Evolutionary conservation across 1,140 invertebrate species (phyloP).

Genomic region (Drosophila sp.): DNA sequence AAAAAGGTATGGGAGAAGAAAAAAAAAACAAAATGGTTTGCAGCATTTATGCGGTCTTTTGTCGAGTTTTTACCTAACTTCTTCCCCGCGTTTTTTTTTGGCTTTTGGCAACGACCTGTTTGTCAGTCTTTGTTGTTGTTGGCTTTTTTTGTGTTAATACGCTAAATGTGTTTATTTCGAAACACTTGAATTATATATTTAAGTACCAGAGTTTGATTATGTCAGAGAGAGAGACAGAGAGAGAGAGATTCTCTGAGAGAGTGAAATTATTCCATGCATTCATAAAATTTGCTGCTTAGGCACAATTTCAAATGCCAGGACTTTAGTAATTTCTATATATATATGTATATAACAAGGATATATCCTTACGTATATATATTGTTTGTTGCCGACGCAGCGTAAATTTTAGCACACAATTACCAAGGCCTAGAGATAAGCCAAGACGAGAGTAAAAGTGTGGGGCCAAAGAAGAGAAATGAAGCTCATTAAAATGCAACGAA

Average conservation of each 20-base stretch:
- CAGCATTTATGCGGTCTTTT: constrained; percentile 80
- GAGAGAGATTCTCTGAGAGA: not conserved
- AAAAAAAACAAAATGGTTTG: constrained; percentile 60
- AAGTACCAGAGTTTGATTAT: constrained; percentile 52
- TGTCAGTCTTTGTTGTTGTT: constrained; percentile 6
- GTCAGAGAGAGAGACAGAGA: constrained; percentile 26
- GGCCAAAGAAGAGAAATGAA: constrained; percentile 54
- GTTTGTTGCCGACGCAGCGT: constrained; percentile 52
- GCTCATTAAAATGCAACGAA: constrained; percentile 81
- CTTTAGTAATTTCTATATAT: constrained; percentile 29
- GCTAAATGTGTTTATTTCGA: constrained; percentile 61
- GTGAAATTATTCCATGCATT: constrained; percentile 76
- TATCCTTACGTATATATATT: not conserved
- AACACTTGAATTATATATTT: constrained; percentile 74
- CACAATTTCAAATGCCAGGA: constrained; percentile 53
- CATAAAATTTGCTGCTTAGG: constrained; percentile 72
- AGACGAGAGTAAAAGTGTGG: constrained; percentile 11
- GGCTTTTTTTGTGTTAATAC: constrained; percentile 43
- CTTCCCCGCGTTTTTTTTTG: constrained; percentile 4
- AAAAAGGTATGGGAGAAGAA: constrained; percentile 25
- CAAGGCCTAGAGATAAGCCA: constrained; percentile 59
- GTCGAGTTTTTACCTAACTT: constrained; percentile 38
- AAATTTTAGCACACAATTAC: constrained; percentile 80
- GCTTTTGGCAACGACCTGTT: constrained; percentile 5
- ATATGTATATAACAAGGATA: not conserved